Evolutionary conservation across 2,888 invertebrate species (phyloP), one percentile per base, ranked within the genome.

Genomic region (Tachina fera): DNA sequence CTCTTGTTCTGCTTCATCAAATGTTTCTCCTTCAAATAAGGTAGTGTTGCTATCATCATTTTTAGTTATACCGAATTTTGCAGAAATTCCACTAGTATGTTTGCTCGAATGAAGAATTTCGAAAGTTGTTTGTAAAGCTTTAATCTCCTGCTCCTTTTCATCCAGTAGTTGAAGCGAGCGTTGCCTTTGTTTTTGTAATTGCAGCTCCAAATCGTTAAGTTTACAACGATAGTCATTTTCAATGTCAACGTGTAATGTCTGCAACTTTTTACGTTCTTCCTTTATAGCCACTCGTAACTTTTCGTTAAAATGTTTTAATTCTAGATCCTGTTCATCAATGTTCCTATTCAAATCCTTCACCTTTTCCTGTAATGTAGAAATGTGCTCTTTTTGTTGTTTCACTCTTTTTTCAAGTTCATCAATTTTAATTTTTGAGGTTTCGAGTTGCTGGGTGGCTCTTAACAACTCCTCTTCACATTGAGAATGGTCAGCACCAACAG

Each of bases 91-190:
- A 47, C 58, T 31, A 14, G 67, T 1, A n/a, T 83, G 63, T 43
- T 80, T 53, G 45, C 58, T 71, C 3, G 71, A 47, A 51, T 91
- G 89, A 61, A 94, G 93, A 22, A 94, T 92, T 83, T 94, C 94
- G 84, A 94, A 94, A 0, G 94, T 94, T 22, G 93, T 93, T 89
- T 94, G 94, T 61, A 95, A 88, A 0, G 95, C 94, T 56, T 94
- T 93, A 11, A 96, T 95, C 89, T 96, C 96, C 88, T 94, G 94
- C 88, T 98, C 97, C 43, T 97, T 96, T 89, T 98, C 97, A 16
- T 96, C 95, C 49, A 98, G 92, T 39, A 98, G 92, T 3, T 95
- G 94, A 10, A 97, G 93, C 49, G 97, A 97, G 51, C 97, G 93
- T 75, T 96, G 96, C 0, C 98, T 93, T 90, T 97, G 97, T n/a